Evolutionary conservation across 2,888 invertebrate species (phyloP), one percentile per base, ranked within the genome.

Genomic region (Diarsia brunnea): DNA sequence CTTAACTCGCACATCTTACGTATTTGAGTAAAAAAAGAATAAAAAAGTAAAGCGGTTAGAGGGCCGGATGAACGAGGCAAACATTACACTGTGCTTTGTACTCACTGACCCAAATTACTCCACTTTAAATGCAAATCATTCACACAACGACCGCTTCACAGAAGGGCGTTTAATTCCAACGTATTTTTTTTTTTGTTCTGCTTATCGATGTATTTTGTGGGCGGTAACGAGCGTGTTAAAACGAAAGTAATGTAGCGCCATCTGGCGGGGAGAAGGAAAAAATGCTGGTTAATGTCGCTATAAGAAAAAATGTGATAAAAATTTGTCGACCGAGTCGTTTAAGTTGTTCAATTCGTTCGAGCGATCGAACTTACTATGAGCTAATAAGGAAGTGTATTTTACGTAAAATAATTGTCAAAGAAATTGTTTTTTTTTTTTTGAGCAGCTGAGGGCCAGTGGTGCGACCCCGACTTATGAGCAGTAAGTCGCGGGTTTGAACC

Each of bases 101-200:
- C 89, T 81, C 79, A 81, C 83, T 93, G 92, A 91, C 94, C 94
- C 90, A 91, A 95, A 95, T 95, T 93, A 92, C 90, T 88, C 88
- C 92, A 93, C 92, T 95, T 94, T 92, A 95, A 92, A 96, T 95
- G 95, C 93, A 95, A 95, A 96, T 95, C 90, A 92, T 90, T 89
- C 87, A 82, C 87, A 89, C 88, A 89, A 69, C 51, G n/a, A 73
- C 49, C 76, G 64, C 64, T 71, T 74, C 60, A 75, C 69, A 64
- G 67, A 47, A 53, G 66, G 64, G 45, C 69, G 53, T 75, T 87
- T 82, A 74, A 86, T 88, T 81, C 69, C 63, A 73, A 72, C 73
- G 71, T 73, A 75, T 85, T 80, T 83, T 45, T 75, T n/a, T 76
- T 76, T 78, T 81, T 72, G 43, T 61, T 74, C 67, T 72, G 64